Evolutionary conservation across 2,797 vertebrate species (phyloP).

Genomic region (Hippopotamyrus pictus): DNA sequence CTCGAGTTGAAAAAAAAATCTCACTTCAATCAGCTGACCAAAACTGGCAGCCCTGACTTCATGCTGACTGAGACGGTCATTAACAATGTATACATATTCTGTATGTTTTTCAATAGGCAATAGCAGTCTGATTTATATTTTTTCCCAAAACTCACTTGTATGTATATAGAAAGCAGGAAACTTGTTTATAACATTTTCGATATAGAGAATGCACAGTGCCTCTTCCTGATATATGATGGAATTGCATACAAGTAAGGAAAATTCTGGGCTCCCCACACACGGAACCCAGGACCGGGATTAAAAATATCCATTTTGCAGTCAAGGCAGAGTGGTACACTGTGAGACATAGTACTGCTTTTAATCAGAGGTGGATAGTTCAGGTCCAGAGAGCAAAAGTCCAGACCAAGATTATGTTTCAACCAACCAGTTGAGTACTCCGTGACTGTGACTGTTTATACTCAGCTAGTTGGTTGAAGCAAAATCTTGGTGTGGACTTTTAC

Average conservation of each 20-base stretch:
- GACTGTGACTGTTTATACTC: not conserved
- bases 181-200: not conserved
- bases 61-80: not conserved
- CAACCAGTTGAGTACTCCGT: not conserved
- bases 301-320: not conserved
- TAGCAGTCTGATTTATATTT: not conserved
- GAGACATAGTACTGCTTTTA: not conserved
- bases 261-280: not conserved
- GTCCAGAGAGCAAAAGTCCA: not conserved
- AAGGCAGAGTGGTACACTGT: not conserved
- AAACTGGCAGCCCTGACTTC: not conserved
- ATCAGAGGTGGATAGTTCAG: not conserved
- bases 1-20: not conserved
- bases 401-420: not conserved
- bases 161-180: not conserved
- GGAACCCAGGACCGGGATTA: not conserved
- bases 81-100: not conserved
- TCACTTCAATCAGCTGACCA: not conserved
- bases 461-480: not conserved
- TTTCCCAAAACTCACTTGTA: not conserved
- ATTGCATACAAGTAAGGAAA: not conserved
- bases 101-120: not conserved
- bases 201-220: not conserved
- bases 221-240: not conserved
- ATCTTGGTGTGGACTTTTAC: not conserved